Percentiles rank a stretch among this genome's conserved stretches.
Conservation (phyloP, 2,113 vertebrate genomes). For the Cygnus atratus region DNA sequence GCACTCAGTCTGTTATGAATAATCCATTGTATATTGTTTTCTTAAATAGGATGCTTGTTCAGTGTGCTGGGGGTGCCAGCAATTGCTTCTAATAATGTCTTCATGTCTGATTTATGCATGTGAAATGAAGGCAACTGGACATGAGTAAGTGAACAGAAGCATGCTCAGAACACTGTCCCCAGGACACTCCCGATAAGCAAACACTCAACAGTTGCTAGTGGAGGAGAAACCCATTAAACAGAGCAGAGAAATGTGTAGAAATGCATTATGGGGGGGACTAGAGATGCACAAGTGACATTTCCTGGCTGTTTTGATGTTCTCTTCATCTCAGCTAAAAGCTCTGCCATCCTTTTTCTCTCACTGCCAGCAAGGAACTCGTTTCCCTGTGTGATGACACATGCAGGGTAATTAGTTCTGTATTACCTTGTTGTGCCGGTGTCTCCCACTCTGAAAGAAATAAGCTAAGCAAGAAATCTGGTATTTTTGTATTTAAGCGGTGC, state of each 20-base stretch:
- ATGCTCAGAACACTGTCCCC: neutral
- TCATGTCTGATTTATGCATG: neutral
- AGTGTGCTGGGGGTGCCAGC: constrained; percentile 21
- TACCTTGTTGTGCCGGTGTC: neutral
- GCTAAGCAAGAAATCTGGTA: neutral
- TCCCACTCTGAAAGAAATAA: neutral
- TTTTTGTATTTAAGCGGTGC: neutral
- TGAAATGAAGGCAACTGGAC: constrained; percentile 2
- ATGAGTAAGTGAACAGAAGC: neutral
- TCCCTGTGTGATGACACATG: neutral
- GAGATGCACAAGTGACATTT: neutral
- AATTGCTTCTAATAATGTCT: neutral
- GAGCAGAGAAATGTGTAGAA: neutral
- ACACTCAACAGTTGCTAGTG: neutral
- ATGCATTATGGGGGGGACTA: neutral
- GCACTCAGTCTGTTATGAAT: constrained; percentile 41
- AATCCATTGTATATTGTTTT: constrained; percentile 60
- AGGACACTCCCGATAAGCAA: neutral
- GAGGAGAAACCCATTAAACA: neutral
- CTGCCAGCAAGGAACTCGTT: neutral
- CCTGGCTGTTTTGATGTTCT: neutral
- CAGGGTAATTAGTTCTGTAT: neutral
- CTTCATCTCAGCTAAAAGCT: neutral
- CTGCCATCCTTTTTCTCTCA: neutral
- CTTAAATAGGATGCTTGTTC: neutral